These are phyloP conservation scores for Lepidonotus clava DNA, from an alignment of 2,888 invertebrate genomes.

Conservation along the genomic window DNA sequence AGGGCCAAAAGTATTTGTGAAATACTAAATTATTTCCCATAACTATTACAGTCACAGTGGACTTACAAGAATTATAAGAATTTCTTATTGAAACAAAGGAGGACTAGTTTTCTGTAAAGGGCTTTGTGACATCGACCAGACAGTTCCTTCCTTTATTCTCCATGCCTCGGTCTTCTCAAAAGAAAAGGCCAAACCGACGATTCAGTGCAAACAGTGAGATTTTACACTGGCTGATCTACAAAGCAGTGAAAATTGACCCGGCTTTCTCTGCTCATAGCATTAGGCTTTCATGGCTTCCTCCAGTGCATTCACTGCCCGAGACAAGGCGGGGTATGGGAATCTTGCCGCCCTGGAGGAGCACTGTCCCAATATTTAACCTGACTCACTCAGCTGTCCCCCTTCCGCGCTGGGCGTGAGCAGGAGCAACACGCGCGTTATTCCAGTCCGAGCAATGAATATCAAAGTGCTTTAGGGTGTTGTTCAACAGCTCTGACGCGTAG, in stretches of 20 bases:
- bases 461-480: not conserved
- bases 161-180: not conserved
- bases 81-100: too few species aligned
- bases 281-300: not conserved
- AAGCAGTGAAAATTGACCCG: constrained; percentile 9
- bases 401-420: constrained; percentile 12
- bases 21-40: too few species aligned
- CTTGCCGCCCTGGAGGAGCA: not conserved
- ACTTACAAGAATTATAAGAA: too few species aligned
- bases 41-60: too few species aligned
- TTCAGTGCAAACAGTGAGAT: not conserved
- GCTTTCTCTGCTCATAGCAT: not conserved
- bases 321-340: not conserved
- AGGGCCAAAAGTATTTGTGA: too few species aligned
- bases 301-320: not conserved
- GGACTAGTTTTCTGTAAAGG: too few species aligned
- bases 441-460: constrained; percentile 13
- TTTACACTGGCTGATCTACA: not conserved
- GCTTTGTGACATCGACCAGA: too few species aligned
- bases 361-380: constrained; percentile 39
- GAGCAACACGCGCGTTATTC: constrained; percentile 29
- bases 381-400: not conserved
- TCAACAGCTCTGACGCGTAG: too few species aligned
- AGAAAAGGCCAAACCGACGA: constrained; percentile 1
- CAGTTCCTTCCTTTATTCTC: not conserved